These are phyloP conservation scores for Cephalopholis sonnerati DNA, from an alignment of 2,113 vertebrate species.

Conservation along the genomic window DNA sequence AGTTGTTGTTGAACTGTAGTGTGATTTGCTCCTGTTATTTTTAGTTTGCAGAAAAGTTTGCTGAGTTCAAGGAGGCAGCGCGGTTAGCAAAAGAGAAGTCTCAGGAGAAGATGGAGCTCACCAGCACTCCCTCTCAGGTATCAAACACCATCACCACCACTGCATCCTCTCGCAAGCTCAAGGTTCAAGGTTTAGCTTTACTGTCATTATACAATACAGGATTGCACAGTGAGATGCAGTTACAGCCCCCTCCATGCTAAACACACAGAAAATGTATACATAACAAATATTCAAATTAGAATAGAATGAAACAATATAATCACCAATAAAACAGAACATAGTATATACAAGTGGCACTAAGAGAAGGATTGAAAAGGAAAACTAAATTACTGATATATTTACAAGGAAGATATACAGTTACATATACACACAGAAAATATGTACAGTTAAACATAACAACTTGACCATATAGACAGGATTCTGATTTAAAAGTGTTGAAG, in stretches of 20 bases:
- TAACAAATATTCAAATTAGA: background rate
- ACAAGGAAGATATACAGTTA: background rate
- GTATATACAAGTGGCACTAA: background rate
- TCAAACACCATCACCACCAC: background rate
- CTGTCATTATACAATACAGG: background rate
- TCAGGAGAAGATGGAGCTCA: constrained; percentile 97
- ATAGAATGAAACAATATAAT: background rate
- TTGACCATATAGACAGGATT: background rate
- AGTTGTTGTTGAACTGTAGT: background rate
- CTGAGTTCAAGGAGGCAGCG: constrained; percentile 98
- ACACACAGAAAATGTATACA: background rate
- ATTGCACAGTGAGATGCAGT: background rate
- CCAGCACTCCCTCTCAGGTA: constrained; percentile 97
- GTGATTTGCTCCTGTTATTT: background rate
- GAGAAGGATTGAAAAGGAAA: background rate
- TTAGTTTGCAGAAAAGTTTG: constrained; percentile 98
- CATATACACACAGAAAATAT: background rate
- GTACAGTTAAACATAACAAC: no score
- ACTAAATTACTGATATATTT: background rate
- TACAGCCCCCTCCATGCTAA: background rate
- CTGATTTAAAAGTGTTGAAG: background rate
- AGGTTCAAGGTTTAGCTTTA: background rate
- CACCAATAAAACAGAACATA: background rate
- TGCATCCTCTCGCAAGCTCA: background rate
- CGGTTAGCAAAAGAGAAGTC: constrained; percentile 97